These are phyloP conservation scores for Gobius niger DNA, from an alignment of 2,113 vertebrate species.

Conservation along the genomic window DNA sequence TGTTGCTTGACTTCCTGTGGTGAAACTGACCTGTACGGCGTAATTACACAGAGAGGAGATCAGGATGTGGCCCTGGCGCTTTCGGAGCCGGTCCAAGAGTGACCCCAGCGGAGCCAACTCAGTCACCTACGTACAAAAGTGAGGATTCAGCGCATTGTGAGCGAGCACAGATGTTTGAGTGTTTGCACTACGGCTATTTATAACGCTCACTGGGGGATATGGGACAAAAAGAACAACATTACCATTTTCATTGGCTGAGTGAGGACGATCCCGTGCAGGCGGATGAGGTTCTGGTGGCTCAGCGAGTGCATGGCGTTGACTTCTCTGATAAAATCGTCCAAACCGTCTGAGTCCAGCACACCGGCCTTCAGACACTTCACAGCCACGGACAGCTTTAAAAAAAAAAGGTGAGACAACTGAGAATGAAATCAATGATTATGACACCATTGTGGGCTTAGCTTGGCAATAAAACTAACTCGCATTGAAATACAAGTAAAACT, in stretches of 20 bases:
- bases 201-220: neutral
- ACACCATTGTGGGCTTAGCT: neutral
- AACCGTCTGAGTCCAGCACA: constrained; percentile 87
- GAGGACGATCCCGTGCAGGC: constrained; percentile 92
- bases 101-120: constrained; percentile 94
- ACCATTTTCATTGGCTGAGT: constrained; percentile 99
- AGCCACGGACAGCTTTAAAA: constrained; percentile 86
- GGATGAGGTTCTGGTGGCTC: constrained; percentile 94
- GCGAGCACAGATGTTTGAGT: neutral
- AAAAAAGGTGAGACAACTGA: too few relatives aligned
- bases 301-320: constrained; percentile 98
- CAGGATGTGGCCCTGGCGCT: constrained; percentile 94
- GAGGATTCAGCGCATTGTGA: neutral
- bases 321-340: constrained; percentile 96
- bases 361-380: constrained; percentile 96
- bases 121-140: constrained; percentile 79
- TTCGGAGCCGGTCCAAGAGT: constrained; percentile 90
- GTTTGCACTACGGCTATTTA: neutral
- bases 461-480: too few relatives aligned
- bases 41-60: constrained; percentile 93
- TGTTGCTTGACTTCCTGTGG: neutral
- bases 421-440: too few relatives aligned
- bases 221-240: constrained; percentile 27
- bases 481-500: too few relatives aligned
- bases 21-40: constrained; percentile 84